Evolutionary conservation across 2,113 vertebrate genomes (phyloP), one percentile per base, ranked within the genome.

Genomic region (Aramus guarauna): DNA sequence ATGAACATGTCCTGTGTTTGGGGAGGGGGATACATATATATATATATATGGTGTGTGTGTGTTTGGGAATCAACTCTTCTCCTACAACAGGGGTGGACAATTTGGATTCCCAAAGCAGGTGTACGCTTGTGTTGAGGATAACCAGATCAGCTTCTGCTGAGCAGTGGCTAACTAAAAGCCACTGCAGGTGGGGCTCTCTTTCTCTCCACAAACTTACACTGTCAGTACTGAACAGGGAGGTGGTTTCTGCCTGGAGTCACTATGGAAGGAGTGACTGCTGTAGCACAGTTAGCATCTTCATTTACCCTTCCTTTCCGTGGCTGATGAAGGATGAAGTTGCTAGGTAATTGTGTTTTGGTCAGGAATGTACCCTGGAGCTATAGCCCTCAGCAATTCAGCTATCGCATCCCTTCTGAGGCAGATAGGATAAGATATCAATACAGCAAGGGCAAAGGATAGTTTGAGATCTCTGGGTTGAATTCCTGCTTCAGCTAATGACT

Each of bases 1-100:
- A 86, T 8, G 0, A 36, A 36, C 9, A 15, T 29, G 2, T 11
- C 29, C 11, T 59, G 34, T 30, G 45, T 37, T 63, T 0, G 0
- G 32, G 34, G 32, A 27, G 19, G 9, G 29, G 36, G 4, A 5
- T 12, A 24, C 53, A 37, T 14, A 20, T 4, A 27, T 6, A 9
- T 5, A 22, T 39, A 39, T n/a, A n/a, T n/a, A n/a, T n/a, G n/a
- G 39, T 41, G 39, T 39, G 39, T 39, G 0, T 12, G 29, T 34
- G n/a, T 37, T 47, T 55, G 29, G 39, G 29, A 56, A 73, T 15
- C 24, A 34, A 9, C 14, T 32, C 8, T 85, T 72, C 34, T 67
- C 15, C 29, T 34, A 22, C 22, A 63, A 9, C 0, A 2, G 2
- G 5, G 9, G 6, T 22, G 39, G 24, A 45, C 15, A 36, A 27